Conservation (phyloP, 2,888 invertebrate genomes). For the Hemicrepidius hirtus region DNA sequence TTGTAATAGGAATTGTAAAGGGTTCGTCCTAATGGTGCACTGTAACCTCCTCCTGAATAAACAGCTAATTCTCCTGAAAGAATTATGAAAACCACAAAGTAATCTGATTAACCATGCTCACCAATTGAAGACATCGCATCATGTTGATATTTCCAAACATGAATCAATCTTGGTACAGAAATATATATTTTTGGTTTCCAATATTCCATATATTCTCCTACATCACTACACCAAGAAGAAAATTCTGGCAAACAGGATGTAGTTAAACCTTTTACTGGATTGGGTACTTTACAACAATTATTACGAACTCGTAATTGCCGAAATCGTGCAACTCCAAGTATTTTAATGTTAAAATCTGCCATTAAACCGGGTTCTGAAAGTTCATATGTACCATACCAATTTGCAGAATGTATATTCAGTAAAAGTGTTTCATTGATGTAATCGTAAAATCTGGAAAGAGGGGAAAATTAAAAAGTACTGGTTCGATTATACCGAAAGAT, state of each 20-base stretch:
- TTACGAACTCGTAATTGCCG: constrained; percentile 54
- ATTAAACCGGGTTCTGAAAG: constrained; percentile 54
- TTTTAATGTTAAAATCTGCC: constrained; percentile 55
- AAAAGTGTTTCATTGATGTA: constrained; percentile 51
- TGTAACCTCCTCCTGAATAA: constrained; percentile 57
- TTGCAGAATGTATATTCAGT: constrained; percentile 42
- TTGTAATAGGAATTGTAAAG: constrained; percentile 52
- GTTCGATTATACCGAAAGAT: too few species aligned
- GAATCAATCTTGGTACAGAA: constrained; percentile 28
- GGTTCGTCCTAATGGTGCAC: constrained; percentile 51
- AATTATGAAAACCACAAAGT: too few species aligned
- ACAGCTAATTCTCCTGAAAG: constrained; percentile 47
- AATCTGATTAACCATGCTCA: not conserved
- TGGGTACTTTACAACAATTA: constrained; percentile 42
- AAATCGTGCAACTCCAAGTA: constrained; percentile 57
- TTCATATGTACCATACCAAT: constrained; percentile 55
- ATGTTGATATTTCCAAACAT: constrained; percentile 34
- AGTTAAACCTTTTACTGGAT: constrained; percentile 31
- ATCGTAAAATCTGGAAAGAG: constrained; percentile 44
- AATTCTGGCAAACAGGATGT: constrained; percentile 53
- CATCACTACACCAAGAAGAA: constrained; percentile 9
- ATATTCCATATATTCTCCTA: constrained; percentile 32
- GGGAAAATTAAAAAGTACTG: too few species aligned
- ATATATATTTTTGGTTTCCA: constrained; percentile 30
- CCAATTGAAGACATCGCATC: constrained; percentile 28